Conservation (phyloP, 2,888 invertebrate genomes). For the Drosophila flavopinicola region DNA sequence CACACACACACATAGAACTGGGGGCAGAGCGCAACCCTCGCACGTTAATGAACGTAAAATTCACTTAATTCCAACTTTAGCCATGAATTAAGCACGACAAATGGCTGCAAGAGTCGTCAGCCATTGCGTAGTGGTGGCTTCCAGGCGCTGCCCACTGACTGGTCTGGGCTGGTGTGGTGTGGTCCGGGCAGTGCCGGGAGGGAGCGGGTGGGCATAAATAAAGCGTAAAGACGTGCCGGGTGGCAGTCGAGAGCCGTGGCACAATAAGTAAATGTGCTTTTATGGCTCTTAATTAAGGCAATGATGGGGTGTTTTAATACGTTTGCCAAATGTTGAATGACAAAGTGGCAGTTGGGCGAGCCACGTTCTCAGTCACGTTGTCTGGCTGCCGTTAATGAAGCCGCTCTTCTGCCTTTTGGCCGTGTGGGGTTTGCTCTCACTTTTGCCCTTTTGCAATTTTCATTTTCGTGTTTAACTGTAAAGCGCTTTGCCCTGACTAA, state of each 20-base stretch:
- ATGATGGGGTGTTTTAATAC: conserved; percentile 85
- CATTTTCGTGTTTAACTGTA: conserved; percentile 25
- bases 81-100: conserved; percentile 82
- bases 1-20: conserved; percentile 10
- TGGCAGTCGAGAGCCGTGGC: conserved; percentile 14
- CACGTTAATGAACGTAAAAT: conserved; percentile 83
- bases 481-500: conserved; percentile 51
- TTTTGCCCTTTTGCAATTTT: conserved; percentile 26
- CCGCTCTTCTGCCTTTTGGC: conserved; percentile 43
- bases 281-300: conserved; percentile 84
- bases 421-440: conserved; percentile 13
- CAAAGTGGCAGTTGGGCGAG: conserved; percentile 58
- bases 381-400: conserved; percentile 53
- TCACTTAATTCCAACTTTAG: conserved; percentile 83
- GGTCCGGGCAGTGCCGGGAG: conserved; percentile 6
- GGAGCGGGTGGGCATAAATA: conserved; percentile 71
- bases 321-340: conserved; percentile 83
- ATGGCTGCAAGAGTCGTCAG: conserved; percentile 54
- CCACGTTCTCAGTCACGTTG: conserved; percentile 41
- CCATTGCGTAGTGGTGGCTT: conserved; percentile 25
- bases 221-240: conserved; percentile 70
- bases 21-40: conserved; percentile 62
- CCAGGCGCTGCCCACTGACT: not conserved
- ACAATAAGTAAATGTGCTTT: conserved; percentile 84
- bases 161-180: conserved; percentile 10